These are phyloP conservation scores for Drosophila meridionalis DNA, from an alignment of 2,888 invertebrate genomes.

Conservation along the genomic window DNA sequence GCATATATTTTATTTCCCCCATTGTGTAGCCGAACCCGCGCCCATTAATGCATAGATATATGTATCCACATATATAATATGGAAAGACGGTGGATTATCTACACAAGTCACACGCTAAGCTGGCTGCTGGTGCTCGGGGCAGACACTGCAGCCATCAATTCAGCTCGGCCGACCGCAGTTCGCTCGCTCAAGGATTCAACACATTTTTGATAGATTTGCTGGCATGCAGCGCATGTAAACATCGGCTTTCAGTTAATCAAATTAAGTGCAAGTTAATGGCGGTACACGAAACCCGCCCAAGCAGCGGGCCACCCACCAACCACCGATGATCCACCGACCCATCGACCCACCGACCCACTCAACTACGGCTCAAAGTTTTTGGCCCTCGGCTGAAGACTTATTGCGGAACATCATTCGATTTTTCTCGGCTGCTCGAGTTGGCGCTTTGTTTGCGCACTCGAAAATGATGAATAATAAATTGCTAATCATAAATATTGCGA, in stretches of 20 bases:
- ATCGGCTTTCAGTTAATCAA: slow-evolving; percentile 81
- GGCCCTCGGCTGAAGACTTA: slow-evolving; percentile 47
- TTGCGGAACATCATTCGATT: slow-evolving; percentile 53
- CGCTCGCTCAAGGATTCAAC: not conserved
- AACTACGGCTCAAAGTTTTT: slow-evolving; percentile 1
- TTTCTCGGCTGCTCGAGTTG: slow-evolving; percentile 28
- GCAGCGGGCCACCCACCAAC: not conserved
- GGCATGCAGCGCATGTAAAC: slow-evolving; percentile 74
- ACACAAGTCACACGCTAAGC: slow-evolving; percentile 55
- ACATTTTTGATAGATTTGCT: slow-evolving; percentile 65
- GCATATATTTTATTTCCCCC: not conserved
- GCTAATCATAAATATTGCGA: slow-evolving; percentile 83
- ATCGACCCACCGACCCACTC: not conserved
- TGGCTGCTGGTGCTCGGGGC: slow-evolving; percentile 17
- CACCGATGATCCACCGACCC: not conserved
- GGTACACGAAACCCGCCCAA: slow-evolving; percentile 25
- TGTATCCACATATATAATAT: slow-evolving; percentile 15
- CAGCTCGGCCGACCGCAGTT: not conserved
- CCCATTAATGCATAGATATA: slow-evolving; percentile 1
- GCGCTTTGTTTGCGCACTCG: slow-evolving; percentile 66
- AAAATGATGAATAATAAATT: slow-evolving; percentile 82
- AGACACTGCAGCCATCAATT: slow-evolving; percentile 47
- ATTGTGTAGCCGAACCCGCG: not conserved
- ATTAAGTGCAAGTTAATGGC: slow-evolving; percentile 82
- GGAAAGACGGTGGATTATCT: slow-evolving; percentile 38